Evolutionary conservation across 2,113 vertebrate species (phyloP), one percentile per base, ranked within the genome.

Genomic region (Petromus typicus): DNA sequence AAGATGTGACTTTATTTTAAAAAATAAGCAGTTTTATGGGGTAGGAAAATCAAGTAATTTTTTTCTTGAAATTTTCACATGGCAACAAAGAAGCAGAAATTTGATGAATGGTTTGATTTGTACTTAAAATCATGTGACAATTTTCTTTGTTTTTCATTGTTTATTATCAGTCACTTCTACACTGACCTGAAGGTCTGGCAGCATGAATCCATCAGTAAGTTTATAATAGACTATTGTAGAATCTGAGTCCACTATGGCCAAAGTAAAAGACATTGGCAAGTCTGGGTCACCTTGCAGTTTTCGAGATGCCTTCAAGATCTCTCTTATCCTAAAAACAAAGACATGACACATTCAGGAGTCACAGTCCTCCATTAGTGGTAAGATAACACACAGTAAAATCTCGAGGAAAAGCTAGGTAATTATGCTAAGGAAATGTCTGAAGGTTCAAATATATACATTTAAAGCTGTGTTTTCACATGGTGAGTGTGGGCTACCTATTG

Each of bases 191-290:
- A 99, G 99, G 64, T 99, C 99, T 7, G 99, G 99, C 32, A 99
- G 99, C 97, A 99, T 98, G 97, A 99, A 98, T 63, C 99, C 99
- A n/a, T 99, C 99, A 0, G 99, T 99, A 93, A 99, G 98, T 98
- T 98, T 99, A 96, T 99, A 99, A 94, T 99, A 99, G 89, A 99
- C 99, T 79, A 99, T 98, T 20, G 99, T 99, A 95, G 99, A 99
- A 96, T 99, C 99, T 0, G 99, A 98, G 32, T 99, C 99, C 93
- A 99, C 99, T 34, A 99, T 99, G 64, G 99, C 99, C 98, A 99
- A 93, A 34, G 98, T 98, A 80, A 99, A 97, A 8, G 98, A 98
- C 97, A 98, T 96, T 0, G 97, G 97, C 94, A 97, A 95, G 80
- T 98, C 86, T 0, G 98, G 92, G 85, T 98, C 93, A 0, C 97